phyloP scores from a whole-genome alignment of 2,797 vertebrate species.

The Eulemur mongoz region DNA sequence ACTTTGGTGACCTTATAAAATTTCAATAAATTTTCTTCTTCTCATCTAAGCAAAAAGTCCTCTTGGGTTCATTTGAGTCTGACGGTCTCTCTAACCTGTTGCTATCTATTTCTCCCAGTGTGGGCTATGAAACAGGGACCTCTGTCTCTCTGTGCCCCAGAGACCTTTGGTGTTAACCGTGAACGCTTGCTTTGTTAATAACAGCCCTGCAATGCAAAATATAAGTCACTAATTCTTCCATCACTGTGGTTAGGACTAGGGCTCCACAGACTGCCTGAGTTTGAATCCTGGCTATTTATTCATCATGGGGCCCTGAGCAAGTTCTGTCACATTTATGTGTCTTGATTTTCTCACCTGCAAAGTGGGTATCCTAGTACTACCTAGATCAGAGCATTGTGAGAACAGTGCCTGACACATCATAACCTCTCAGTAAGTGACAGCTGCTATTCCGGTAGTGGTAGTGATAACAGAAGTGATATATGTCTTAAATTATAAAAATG shows the following conservation, averaged over 20 bases:
- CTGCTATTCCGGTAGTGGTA: background rate
- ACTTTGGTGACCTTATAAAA: constrained; percentile 60
- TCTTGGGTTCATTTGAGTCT: background rate
- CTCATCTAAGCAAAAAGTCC: constrained; percentile 13
- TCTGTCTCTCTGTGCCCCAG: background rate
- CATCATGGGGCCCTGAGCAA: background rate
- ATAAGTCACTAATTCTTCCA: background rate
- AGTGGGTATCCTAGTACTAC: background rate
- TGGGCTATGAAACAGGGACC: background rate
- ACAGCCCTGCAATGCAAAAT: background rate
- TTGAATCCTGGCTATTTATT: background rate
- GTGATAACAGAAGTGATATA: background rate
- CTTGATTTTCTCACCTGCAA: constrained; percentile 23
- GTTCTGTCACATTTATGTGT: background rate
- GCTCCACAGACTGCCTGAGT: background rate
- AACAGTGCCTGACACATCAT: background rate
- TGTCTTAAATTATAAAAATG: background rate
- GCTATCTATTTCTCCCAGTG: background rate
- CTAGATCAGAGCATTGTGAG: background rate
- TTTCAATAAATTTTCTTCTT: constrained; percentile 50
- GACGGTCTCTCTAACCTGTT: background rate
- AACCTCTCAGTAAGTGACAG: background rate
- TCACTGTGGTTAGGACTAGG: background rate
- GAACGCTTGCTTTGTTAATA: background rate
- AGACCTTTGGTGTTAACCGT: background rate